A percentile compares a stretch with the other conserved stretches of the same genome.
Evolutionary conservation across 2,797 vertebrate species (phyloP).

Genomic region (Benthosema pterotum): DNA sequence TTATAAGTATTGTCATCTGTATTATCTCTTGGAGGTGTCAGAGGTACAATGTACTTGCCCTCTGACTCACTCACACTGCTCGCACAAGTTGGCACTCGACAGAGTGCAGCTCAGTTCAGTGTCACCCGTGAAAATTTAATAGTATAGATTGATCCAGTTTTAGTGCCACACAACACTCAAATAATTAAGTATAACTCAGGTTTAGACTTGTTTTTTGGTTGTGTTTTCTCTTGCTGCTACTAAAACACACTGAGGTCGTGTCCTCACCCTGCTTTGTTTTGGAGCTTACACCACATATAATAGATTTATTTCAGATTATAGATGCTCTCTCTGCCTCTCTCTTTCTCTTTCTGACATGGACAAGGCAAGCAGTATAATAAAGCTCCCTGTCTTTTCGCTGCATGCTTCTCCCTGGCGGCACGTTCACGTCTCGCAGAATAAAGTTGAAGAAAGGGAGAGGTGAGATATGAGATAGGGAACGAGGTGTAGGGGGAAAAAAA

Average conservation of each 20-base stretch:
- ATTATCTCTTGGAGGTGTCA: too few relatives aligned
- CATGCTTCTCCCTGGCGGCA: conserved; percentile 41
- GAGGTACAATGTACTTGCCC: too few relatives aligned
- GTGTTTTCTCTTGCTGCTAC: not conserved
- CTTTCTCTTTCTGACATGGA: conserved; percentile 7
- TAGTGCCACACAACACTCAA: too few relatives aligned
- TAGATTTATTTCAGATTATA: not conserved
- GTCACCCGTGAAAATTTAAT: too few relatives aligned
- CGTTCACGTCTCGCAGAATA: conserved; percentile 42
- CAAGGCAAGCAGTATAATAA: conserved; percentile 38
- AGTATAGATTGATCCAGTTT: too few relatives aligned
- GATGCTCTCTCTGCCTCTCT: not conserved
- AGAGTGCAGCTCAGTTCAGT: too few relatives aligned
- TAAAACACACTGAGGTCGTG: not conserved
- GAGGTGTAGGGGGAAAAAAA: conserved; percentile 6
- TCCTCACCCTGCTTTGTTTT: not conserved
- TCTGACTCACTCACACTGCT: too few relatives aligned
- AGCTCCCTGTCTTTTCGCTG: conserved; percentile 52
- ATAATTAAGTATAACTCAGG: too few relatives aligned
- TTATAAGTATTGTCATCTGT: too few relatives aligned
- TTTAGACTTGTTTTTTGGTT: not conserved
- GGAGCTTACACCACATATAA: not conserved
- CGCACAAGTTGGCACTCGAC: too few relatives aligned
- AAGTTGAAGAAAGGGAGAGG: conserved; percentile 14
- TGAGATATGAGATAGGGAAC: not conserved